Conservation (phyloP, 2,888 invertebrate species). For the Melieria crassipennis region DNA sequence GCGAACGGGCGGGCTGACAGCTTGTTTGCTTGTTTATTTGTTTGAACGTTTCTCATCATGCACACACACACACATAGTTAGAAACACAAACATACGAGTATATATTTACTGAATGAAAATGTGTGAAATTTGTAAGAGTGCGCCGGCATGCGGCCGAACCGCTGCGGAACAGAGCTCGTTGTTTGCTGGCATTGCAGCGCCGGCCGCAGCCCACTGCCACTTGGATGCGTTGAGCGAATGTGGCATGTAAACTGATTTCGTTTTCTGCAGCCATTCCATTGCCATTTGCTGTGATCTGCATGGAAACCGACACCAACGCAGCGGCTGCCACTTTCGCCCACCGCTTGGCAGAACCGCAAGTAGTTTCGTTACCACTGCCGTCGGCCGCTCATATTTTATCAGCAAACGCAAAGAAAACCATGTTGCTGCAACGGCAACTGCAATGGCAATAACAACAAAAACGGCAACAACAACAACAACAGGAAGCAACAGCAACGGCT, state of each 20-base stretch:
- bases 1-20: too few species aligned
- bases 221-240: slow-evolving; percentile 14
- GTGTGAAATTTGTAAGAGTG: too few species aligned
- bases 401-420: slow-evolving; percentile 19
- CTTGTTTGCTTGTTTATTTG: too few species aligned
- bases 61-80: too few species aligned
- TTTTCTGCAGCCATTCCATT: slow-evolving; percentile 23
- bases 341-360: slow-evolving; percentile 19
- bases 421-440: slow-evolving; percentile 11
- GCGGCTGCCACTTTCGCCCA: slow-evolving; percentile 12
- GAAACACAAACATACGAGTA: too few species aligned
- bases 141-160: too few species aligned
- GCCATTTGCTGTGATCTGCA: slow-evolving; percentile 28
- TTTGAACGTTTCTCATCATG: too few species aligned
- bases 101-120: too few species aligned
- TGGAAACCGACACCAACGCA: slow-evolving; percentile 15
- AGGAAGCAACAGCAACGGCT: slow-evolving; percentile 18
- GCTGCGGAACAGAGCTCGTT: too few species aligned
- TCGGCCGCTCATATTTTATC: slow-evolving; percentile 32
- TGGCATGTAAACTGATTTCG: slow-evolving; percentile 31
- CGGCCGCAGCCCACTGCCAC: not conserved
- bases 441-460: slow-evolving; percentile 23
- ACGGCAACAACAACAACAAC: slow-evolving; percentile 1
- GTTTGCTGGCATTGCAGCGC: too few species aligned
- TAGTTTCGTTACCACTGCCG: slow-evolving; percentile 22